Base-by-base conservation (phyloP, 2,888 invertebrate genomes). In the Pyrochroa serraticornis region DNA sequence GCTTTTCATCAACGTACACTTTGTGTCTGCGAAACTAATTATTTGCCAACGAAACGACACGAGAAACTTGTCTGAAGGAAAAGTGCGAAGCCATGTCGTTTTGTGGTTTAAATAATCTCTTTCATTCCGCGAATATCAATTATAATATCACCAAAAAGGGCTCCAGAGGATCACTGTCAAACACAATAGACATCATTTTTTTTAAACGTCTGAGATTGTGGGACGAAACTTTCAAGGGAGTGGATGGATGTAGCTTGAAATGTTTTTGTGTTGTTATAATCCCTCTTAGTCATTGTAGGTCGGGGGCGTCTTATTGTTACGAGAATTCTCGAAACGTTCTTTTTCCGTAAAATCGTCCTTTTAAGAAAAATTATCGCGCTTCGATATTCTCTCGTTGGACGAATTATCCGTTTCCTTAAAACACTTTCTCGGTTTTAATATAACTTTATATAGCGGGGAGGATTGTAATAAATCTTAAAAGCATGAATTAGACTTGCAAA, bases 401-500 rank as follows among this genome's bases (percentile, higher is more conserved):
- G 7, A 31, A 43, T 32, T 43, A 43, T 46, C 10, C 13, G 10
- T 14, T 34, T 33, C 12, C 12, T 35, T 13, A 46, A 35, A 35
- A 33, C 31, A 22, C 42, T 50, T 45, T 41, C 32, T 35, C 13
- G 36, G 34, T 34, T 37, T 41, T 57, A 46, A 58, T 58, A 22
- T 22, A 58, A 58, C 33, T 58, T 58, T 48, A 52, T 41, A 48
- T 43, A 32, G 22, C 39, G 10, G 36, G 38, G 34, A 9, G 9
- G 37, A 44, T 44, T 49, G 34, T 39, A 48, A 58, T 53, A 58
- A 58, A 58, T 58, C 58, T 53, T 42, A 37, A 57, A 56, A 56
- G 56, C 49, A 14, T 8, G 36, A 37, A 58, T 58, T 58, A 49
- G 52, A 47, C 48, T 58, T 58, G 58, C 58, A 58, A 44, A 58